phyloP scores from a whole-genome alignment of 2,888 invertebrate species.

The Drosophila dives region DNA sequence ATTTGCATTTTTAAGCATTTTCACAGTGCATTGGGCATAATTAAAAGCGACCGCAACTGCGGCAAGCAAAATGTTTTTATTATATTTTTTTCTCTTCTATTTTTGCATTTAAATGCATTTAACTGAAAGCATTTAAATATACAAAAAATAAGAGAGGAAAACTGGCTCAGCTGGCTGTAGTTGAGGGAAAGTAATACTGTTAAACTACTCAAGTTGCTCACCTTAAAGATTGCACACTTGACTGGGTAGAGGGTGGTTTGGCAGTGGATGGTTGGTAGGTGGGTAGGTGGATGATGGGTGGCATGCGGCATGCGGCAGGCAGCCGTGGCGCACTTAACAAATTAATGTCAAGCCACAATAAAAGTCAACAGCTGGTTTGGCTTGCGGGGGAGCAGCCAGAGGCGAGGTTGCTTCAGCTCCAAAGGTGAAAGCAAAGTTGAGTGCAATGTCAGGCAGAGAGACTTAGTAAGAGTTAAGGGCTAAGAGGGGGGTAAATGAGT shows the following conservation, averaged over 20 bases:
- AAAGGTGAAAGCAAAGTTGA: constrained; percentile 59
- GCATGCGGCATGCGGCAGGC: constrained; percentile 13
- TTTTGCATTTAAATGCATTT: constrained; percentile 44
- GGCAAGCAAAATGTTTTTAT: constrained; percentile 16
- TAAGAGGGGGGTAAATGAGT: neutral
- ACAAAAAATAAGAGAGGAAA: neutral
- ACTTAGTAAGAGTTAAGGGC: constrained; percentile 36
- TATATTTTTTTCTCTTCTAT: neutral
- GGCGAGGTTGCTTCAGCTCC: constrained; percentile 12
- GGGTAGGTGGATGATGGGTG: neutral
- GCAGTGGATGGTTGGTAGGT: neutral
- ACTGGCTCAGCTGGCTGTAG: neutral
- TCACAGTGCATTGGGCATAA: constrained; percentile 74
- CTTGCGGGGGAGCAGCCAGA: constrained; percentile 36
- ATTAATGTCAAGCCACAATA: constrained; percentile 80
- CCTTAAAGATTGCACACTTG: constrained; percentile 60
- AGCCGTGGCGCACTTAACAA: constrained; percentile 73
- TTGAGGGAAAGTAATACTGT: constrained; percentile 4
- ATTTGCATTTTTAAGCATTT: constrained; percentile 79
- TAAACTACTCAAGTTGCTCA: constrained; percentile 44
- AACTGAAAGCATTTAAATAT: too few species aligned
- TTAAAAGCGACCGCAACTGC: constrained; percentile 55
- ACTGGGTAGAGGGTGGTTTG: constrained; percentile 15
- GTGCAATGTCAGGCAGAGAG: constrained; percentile 71
- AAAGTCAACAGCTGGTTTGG: constrained; percentile 77